Conservation (phyloP, 2,113 vertebrate species). For the Oceanodroma tethys region DNA sequence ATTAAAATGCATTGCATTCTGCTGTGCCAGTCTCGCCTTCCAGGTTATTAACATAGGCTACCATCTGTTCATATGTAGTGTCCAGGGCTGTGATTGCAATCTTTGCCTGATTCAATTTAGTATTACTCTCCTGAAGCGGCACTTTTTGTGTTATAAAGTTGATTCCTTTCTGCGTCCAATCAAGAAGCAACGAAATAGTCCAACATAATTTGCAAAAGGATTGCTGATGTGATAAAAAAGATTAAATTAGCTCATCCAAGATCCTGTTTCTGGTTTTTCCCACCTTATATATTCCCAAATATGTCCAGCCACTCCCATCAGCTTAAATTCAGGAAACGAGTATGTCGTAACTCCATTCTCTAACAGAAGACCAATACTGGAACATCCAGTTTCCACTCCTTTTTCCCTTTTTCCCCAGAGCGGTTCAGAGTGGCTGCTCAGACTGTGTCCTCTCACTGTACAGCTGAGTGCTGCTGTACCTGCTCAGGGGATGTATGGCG, state of each 20-base stretch:
- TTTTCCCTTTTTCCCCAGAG: neutral
- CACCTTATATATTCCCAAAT: neutral
- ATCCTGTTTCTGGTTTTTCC: neutral
- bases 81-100: neutral
- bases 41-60: neutral
- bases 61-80: conserved; percentile 28
- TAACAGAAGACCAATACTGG: neutral
- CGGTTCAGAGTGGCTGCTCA: neutral
- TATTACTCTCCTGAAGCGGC: conserved; percentile 9
- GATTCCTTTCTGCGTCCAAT: neutral
- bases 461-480: neutral
- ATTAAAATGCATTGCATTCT: conserved; percentile 31
- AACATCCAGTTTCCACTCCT: neutral
- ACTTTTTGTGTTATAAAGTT: neutral
- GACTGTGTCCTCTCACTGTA: neutral
- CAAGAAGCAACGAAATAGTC: neutral
- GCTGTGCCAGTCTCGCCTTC: neutral
- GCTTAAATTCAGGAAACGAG: neutral
- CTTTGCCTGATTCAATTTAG: neutral
- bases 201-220: neutral
- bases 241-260: neutral
- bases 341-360: neutral
- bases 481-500: neutral
- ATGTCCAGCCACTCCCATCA: neutral
- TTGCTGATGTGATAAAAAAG: neutral